A percentile compares a stretch with the other conserved stretches of the same genome.
phyloP scores from a whole-genome alignment of 1,140 invertebrate genomes.

The Panulirus ornatus region DNA sequence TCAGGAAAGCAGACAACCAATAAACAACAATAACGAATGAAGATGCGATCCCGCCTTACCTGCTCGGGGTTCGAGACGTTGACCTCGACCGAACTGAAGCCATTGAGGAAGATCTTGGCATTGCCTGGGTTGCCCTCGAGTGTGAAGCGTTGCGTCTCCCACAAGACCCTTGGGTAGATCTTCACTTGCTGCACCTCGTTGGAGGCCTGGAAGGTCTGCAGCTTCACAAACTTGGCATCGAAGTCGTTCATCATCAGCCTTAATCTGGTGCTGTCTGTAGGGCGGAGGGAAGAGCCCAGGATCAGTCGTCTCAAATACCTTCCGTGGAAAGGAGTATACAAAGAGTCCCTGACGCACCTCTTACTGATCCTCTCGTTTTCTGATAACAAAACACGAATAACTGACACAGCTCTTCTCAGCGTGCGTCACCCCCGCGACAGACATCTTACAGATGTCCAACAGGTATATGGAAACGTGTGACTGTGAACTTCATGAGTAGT shows the following conservation, averaged over 20 bases:
- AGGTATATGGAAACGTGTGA: too few relatives aligned
- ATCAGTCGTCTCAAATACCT: too few relatives aligned
- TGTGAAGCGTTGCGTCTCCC: conserved; percentile 18
- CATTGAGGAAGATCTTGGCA: conserved; percentile 31
- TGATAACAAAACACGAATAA: too few relatives aligned
- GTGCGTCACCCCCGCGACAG: too few relatives aligned
- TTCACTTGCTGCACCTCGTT: conserved; percentile 10
- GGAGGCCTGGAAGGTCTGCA: neutral
- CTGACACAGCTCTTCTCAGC: too few relatives aligned
- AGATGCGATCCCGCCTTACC: too few relatives aligned
- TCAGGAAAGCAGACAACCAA: too few relatives aligned
- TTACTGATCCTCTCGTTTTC: too few relatives aligned
- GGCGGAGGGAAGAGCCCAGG: neutral
- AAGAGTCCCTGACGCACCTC: too few relatives aligned
- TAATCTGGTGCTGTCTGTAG: conserved; percentile 3
- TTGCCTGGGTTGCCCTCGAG: neutral
- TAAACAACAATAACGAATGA: too few relatives aligned
- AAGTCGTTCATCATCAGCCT: conserved; percentile 14
- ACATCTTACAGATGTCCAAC: too few relatives aligned
- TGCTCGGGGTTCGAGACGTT: neutral
- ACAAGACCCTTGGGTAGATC: neutral
- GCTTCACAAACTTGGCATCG: conserved; percentile 9
- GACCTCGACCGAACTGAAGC: neutral
- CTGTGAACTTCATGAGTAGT: too few relatives aligned
- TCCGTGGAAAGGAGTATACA: neutral